Evolutionary conservation across 2,888 invertebrate genomes (phyloP).

Genomic region (Lamproptera curius): DNA sequence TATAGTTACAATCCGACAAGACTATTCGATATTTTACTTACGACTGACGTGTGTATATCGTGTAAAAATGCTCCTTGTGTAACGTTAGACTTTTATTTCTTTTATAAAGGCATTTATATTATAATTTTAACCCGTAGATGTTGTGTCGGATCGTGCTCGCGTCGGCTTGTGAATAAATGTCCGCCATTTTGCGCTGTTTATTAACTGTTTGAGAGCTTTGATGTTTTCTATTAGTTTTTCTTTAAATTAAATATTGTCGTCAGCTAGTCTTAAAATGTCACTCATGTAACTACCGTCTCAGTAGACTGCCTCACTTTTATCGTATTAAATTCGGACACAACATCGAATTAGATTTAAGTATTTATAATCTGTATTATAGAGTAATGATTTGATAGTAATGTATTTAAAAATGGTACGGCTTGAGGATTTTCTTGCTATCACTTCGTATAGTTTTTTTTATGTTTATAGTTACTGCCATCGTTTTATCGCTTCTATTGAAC

Average conservation of each 20-base stretch:
- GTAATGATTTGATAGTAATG: slow-evolving; percentile 24
- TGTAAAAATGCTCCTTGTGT: slow-evolving; percentile 43
- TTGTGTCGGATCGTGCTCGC: slow-evolving; percentile 35
- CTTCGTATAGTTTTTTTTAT: too few species aligned
- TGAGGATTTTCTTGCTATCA: slow-evolving; percentile 4
- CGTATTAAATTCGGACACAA: slow-evolving; percentile 24
- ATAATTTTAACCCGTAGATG: slow-evolving; percentile 29
- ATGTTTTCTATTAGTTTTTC: not conserved
- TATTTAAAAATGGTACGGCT: slow-evolving; percentile 20
- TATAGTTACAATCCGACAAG: slow-evolving; percentile 39
- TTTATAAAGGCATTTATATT: slow-evolving; percentile 48
- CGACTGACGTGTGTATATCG: slow-evolving; percentile 63
- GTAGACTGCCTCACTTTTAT: not conserved
- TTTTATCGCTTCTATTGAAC: too few species aligned
- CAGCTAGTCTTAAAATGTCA: too few species aligned
- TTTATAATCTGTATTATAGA: slow-evolving; percentile 31
- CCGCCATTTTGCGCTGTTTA: not conserved
- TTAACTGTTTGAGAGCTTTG: too few species aligned
- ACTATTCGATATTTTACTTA: slow-evolving; percentile 52
- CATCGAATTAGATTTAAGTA: slow-evolving; percentile 25
- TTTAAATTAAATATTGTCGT: not conserved
- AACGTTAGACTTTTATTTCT: slow-evolving; percentile 24
- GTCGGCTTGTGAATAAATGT: not conserved
- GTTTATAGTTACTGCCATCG: too few species aligned
- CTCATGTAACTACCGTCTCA: too few species aligned